A percentile compares a stretch with the other conserved stretches of the same genome.
Evolutionary conservation across 2,113 vertebrate genomes (phyloP).

Genomic region (Corythornis cristatus): DNA sequence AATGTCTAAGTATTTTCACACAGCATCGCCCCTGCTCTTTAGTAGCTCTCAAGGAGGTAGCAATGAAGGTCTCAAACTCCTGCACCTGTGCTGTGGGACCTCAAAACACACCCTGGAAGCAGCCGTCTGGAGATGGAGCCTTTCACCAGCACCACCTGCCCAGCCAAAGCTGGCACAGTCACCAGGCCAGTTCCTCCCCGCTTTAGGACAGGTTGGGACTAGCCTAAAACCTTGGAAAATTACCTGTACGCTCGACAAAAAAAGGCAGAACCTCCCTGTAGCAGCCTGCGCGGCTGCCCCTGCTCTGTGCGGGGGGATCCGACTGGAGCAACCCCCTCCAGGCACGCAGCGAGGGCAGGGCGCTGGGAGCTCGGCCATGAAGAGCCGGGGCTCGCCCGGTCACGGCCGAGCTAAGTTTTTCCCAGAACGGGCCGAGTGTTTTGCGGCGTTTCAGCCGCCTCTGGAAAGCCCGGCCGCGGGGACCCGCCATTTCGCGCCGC

Average conservation of each 20-base stretch:
- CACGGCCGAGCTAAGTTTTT: neutral
- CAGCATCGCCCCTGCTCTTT: neutral
- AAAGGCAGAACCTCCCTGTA: rapidly evolving
- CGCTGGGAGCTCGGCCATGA: rapidly evolving
- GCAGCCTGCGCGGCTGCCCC: neutral
- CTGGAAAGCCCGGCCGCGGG: neutral
- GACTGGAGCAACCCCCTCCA: neutral
- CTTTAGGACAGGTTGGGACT: neutral
- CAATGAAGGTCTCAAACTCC: neutral
- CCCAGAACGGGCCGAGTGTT: neutral
- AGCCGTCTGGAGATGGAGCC: neutral
- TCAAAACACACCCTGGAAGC: neutral
- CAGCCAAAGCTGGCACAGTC: neutral
- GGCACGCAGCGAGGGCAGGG: neutral
- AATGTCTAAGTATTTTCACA: rapidly evolving
- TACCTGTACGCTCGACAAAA: neutral
- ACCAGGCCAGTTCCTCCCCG: neutral
- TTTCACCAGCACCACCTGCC: neutral
- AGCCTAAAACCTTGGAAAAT: neutral
- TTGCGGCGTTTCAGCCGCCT: neutral
- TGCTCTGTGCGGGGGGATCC: rapidly evolving
- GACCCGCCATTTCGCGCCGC: neutral
- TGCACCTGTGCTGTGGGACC: neutral
- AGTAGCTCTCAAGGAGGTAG: no score
- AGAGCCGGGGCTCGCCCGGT: neutral